Percentiles rank a stretch among this genome's conserved stretches.
phyloP scores from a whole-genome alignment of 1,140 invertebrate species.

The Myzus persicae region DNA sequence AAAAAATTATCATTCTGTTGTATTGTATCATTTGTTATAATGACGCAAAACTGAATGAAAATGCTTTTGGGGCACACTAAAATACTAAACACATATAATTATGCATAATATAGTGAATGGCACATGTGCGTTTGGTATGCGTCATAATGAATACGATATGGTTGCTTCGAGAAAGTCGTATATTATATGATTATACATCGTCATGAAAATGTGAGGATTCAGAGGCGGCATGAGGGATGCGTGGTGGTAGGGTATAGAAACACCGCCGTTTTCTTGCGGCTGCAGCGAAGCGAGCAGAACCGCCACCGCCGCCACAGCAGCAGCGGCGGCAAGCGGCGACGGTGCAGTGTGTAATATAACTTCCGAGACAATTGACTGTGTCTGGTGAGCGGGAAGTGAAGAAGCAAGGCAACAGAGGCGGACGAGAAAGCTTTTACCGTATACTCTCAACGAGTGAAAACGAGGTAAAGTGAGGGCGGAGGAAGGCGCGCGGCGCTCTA shows the following conservation, averaged over 20 bases:
- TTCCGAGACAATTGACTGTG: slow-evolving; percentile 53
- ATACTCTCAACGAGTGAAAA: background rate
- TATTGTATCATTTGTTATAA: background rate
- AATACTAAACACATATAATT: background rate
- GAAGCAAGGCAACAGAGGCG: background rate
- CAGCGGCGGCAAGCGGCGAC: background rate
- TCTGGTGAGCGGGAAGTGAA: too few relatives aligned
- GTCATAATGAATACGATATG: background rate
- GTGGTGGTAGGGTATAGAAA: background rate
- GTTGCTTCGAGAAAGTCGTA: background rate
- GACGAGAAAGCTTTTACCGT: slow-evolving; percentile 50
- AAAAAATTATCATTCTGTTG: background rate
- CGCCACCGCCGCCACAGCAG: background rate
- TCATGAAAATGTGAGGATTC: background rate
- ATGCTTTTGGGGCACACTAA: background rate
- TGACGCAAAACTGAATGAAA: background rate
- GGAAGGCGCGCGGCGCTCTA: background rate
- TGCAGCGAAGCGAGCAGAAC: background rate
- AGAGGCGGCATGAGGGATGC: background rate
- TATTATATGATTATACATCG: background rate
- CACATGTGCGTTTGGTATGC: background rate
- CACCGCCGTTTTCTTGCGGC: background rate
- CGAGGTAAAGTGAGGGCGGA: background rate
- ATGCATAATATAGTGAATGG: background rate
- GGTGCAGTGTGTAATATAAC: slow-evolving; percentile 25